Conservation (phyloP, 2,113 vertebrate genomes). For the Grammomys surdaster region DNA sequence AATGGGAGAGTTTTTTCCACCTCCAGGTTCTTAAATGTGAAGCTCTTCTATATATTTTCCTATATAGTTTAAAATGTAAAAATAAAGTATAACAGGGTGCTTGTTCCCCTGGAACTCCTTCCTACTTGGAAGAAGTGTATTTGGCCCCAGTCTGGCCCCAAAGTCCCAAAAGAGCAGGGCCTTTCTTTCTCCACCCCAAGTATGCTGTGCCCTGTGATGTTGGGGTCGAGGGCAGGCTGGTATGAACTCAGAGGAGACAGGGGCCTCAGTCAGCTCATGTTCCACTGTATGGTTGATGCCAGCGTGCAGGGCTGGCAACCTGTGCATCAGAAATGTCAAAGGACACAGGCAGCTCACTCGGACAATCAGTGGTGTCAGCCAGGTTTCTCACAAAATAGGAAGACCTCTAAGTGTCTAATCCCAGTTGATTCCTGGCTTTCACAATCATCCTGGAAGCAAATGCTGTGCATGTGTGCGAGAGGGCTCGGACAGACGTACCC, state of each 20-base stretch:
- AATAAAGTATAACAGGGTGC: neutral
- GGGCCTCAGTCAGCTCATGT: too few species aligned
- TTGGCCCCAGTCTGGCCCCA: neutral
- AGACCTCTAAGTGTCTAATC: neutral
- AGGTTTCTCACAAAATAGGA: neutral
- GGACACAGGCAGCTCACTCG: neutral
- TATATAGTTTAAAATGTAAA: conserved; percentile 13
- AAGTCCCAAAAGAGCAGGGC: neutral
- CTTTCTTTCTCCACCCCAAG: neutral
- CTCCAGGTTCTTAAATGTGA: neutral
- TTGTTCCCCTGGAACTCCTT: neutral
- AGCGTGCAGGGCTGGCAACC: neutral
- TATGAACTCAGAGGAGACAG: neutral
- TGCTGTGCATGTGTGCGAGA: too few species aligned
- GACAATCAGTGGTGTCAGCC: too few species aligned
- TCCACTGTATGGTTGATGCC: neutral
- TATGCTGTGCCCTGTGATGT: accelerated
- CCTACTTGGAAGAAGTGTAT: neutral
- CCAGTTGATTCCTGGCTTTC: neutral
- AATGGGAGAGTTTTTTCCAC: neutral
- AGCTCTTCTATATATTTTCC: neutral
- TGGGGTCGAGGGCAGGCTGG: accelerated
- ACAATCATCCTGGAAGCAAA: neutral
- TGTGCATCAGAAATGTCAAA: accelerated
- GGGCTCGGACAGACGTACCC: too few species aligned